A percentile compares a stretch with the other conserved stretches of the same genome.
Evolutionary conservation across 1,140 invertebrate genomes (phyloP).

Genomic region (Acromyrmex charruanus): DNA sequence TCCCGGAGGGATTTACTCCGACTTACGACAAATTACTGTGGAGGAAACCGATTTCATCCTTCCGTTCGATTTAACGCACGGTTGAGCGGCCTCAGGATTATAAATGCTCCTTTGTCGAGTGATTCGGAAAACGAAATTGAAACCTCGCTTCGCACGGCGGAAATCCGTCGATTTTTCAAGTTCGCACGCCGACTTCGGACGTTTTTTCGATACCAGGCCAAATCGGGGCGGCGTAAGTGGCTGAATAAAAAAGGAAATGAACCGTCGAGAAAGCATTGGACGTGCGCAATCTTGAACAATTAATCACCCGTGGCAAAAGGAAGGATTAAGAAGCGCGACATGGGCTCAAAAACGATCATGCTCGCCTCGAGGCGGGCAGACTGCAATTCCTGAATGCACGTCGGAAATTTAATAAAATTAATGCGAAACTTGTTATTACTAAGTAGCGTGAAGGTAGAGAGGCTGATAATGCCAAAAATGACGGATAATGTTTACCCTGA

Average conservation of each 20-base stretch:
- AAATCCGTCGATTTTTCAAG: slow-evolving; percentile 51
- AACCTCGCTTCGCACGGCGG: slow-evolving; percentile 20
- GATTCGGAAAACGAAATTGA: slow-evolving; percentile 53
- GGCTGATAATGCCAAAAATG: background rate
- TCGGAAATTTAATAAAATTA: slow-evolving; percentile 51
- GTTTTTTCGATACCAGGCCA: slow-evolving; percentile 36
- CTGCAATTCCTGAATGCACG: slow-evolving; percentile 14
- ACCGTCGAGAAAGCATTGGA: slow-evolving; percentile 48
- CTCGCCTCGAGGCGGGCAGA: slow-evolving; percentile 18
- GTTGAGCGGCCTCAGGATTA: slow-evolving; percentile 4
- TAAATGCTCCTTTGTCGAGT: slow-evolving; percentile 45
- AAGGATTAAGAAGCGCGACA: slow-evolving; percentile 15
- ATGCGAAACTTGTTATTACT: slow-evolving; percentile 37
- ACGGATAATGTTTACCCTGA: background rate
- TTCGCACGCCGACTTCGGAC: slow-evolving; percentile 30
- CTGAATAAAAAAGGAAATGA: slow-evolving; percentile 24
- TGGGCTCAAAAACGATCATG: slow-evolving; percentile 20
- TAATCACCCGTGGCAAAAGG: slow-evolving; percentile 51
- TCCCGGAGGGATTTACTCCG: background rate
- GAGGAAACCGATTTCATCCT: slow-evolving; percentile 7
- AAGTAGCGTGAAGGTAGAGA: background rate
- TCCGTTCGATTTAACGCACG: slow-evolving; percentile 37
- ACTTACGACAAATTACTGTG: slow-evolving; percentile 10
- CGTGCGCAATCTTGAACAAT: slow-evolving; percentile 55
- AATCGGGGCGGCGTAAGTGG: slow-evolving; percentile 50